Percentiles rank a stretch among this genome's conserved stretches.
Conservation (phyloP, 2,113 vertebrate genomes). For the Tor tambroides region DNA sequence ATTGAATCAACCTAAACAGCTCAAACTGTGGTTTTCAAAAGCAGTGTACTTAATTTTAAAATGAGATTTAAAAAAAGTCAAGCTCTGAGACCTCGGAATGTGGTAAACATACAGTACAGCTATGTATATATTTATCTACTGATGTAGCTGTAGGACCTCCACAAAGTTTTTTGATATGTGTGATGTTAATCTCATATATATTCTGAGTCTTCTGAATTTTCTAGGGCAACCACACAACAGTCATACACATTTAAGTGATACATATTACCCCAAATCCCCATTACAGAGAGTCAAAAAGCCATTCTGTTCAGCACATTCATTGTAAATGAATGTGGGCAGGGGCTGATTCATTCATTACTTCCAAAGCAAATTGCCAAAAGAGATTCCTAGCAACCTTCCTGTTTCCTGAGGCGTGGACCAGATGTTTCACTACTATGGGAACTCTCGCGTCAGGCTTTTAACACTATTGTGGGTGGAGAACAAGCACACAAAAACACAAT, state of each 20-base stretch:
- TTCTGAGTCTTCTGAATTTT: background rate
- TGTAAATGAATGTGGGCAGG: background rate
- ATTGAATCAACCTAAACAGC: background rate
- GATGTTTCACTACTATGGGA: conserved; percentile 51
- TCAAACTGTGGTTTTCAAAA: background rate
- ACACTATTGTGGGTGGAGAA: background rate
- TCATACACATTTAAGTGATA: background rate
- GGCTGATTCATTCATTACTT: conserved; percentile 62
- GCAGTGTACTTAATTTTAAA: background rate
- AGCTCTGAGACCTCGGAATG: background rate
- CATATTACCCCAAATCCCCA: background rate
- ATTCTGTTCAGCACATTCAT: background rate
- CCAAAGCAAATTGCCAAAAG: conserved; percentile 56
- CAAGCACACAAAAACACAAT: background rate
- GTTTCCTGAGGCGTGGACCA: conserved; percentile 59
- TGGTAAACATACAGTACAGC: background rate
- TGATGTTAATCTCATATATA: background rate
- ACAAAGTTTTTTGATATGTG: background rate
- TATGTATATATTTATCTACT: background rate
- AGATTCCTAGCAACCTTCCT: conserved; percentile 49
- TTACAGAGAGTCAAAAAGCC: background rate
- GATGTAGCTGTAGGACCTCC: background rate
- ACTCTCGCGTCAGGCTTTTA: conserved; percentile 5
- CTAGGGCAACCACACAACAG: background rate
- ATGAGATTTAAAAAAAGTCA: background rate